Conservation (phyloP, 1,140 invertebrate genomes). For the Euura saliciscinereae region DNA sequence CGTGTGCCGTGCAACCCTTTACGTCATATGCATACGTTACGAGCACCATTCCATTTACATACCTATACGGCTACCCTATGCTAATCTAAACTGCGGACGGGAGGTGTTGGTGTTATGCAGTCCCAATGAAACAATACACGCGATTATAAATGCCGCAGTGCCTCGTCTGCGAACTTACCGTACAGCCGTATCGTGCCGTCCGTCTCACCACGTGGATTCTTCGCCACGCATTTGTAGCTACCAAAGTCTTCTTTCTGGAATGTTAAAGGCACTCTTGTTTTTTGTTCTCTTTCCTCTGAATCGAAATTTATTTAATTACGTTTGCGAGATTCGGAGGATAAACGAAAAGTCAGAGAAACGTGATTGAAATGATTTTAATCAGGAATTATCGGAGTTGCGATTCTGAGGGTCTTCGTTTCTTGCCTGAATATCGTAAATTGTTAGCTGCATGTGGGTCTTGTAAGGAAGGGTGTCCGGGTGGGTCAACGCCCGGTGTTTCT, state of each 20-base stretch:
- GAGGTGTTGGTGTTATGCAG: slow-evolving; percentile 42
- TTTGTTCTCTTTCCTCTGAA: not conserved
- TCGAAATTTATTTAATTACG: too few relatives aligned
- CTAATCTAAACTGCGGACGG: not conserved
- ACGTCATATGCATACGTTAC: slow-evolving; percentile 43
- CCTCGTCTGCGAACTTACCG: slow-evolving; percentile 69
- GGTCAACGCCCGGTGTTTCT: slow-evolving; percentile 73
- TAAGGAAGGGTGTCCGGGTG: slow-evolving; percentile 66
- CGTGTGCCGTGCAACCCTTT: slow-evolving; percentile 34
- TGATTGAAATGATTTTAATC: not conserved
- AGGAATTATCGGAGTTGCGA: not conserved
- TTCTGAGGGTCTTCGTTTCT: slow-evolving; percentile 32
- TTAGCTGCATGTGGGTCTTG: slow-evolving; percentile 84
- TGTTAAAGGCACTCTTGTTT: not conserved
- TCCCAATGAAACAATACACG: slow-evolving; percentile 24
- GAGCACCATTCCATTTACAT: slow-evolving; percentile 12
- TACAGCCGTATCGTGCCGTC: slow-evolving; percentile 90
- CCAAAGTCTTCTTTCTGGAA: slow-evolving; percentile 73
- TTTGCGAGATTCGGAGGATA: not conserved
- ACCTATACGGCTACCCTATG: slow-evolving; percentile 2
- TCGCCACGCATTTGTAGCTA: slow-evolving; percentile 90
- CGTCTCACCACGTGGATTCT: slow-evolving; percentile 90
- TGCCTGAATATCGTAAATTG: slow-evolving; percentile 75
- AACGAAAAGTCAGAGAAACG: slow-evolving; percentile 7
- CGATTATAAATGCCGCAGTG: not conserved